Evolutionary conservation across 2,797 vertebrate species (phyloP).

Genomic region (Gadopsis bispinosus): DNA sequence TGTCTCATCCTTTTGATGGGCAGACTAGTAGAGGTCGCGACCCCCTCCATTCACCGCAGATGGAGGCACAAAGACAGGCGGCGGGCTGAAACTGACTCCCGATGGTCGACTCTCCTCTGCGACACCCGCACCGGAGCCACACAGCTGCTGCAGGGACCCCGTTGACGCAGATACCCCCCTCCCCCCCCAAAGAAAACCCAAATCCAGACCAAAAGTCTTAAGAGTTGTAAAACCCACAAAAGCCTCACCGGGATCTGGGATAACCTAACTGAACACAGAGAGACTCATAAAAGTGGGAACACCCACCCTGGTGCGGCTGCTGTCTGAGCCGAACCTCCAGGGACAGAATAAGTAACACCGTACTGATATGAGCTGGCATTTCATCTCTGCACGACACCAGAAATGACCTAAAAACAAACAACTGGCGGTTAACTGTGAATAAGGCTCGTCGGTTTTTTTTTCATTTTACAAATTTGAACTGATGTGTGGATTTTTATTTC

Average conservation of each 20-base stretch:
- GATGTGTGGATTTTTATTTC: neutral
- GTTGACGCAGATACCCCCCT: neutral
- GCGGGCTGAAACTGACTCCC: conserved; percentile 48
- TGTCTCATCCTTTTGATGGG: conserved; percentile 66
- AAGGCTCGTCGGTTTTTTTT: neutral
- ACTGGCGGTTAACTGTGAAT: neutral
- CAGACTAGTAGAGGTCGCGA: conserved; percentile 63
- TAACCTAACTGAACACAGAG: conserved; percentile 32
- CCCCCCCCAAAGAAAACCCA: neutral
- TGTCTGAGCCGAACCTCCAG: conserved; percentile 26
- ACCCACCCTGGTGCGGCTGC: conserved; percentile 31
- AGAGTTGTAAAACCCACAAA: conserved; percentile 58
- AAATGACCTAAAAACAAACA: neutral
- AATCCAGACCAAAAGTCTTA: conserved; percentile 44
- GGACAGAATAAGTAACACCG: conserved; percentile 30
- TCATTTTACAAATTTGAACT: neutral
- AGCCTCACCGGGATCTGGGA: conserved; percentile 51
- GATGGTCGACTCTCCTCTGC: conserved; percentile 37
- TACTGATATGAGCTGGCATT: conserved; percentile 2
- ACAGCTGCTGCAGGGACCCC: conserved; percentile 64
- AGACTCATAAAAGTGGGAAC: conserved; percentile 41
- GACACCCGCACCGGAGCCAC: conserved; percentile 33
- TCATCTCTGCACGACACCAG: neutral
- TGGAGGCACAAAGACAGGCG: conserved; percentile 79
- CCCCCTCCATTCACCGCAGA: conserved; percentile 79